These are phyloP conservation scores for Magallana ariakensis DNA, from an alignment of 1,140 invertebrate species.

Conservation along the genomic window DNA sequence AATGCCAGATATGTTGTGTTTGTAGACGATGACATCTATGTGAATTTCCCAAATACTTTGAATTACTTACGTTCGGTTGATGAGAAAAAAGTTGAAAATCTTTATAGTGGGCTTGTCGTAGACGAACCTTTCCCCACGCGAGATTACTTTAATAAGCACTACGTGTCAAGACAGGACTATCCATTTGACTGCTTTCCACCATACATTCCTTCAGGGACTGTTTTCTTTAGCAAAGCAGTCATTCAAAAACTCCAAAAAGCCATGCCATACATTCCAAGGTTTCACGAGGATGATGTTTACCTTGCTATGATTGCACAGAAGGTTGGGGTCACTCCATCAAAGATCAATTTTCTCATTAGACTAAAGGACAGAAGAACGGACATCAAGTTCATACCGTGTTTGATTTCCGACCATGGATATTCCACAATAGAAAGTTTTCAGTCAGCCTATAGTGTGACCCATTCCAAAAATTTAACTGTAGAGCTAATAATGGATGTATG, in stretches of 20 bases:
- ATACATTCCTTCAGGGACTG: slow-evolving; percentile 43
- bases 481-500: neutral
- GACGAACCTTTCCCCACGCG: neutral
- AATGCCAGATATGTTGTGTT: slow-evolving; percentile 45
- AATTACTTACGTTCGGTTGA: neutral
- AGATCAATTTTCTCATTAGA: slow-evolving; percentile 11
- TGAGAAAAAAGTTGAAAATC: neutral
- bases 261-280: slow-evolving; percentile 39
- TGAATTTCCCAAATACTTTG: slow-evolving; percentile 27
- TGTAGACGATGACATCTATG: slow-evolving; percentile 50
- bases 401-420: slow-evolving; percentile 28
- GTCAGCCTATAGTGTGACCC: neutral
- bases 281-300: slow-evolving; percentile 49
- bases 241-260: neutral
- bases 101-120: neutral
- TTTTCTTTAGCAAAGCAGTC: slow-evolving; percentile 25
- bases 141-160: slow-evolving; percentile 42
- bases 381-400: neutral
- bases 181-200: slow-evolving; percentile 49
- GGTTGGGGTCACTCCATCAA: slow-evolving; percentile 17
- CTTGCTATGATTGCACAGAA: slow-evolving; percentile 48
- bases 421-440: slow-evolving; percentile 1
- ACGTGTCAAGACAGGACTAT: slow-evolving; percentile 43
- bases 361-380: neutral
- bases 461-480: slow-evolving; percentile 16